Evolutionary conservation across 2,113 vertebrate species (phyloP).

Genomic region (Bucco capensis): DNA sequence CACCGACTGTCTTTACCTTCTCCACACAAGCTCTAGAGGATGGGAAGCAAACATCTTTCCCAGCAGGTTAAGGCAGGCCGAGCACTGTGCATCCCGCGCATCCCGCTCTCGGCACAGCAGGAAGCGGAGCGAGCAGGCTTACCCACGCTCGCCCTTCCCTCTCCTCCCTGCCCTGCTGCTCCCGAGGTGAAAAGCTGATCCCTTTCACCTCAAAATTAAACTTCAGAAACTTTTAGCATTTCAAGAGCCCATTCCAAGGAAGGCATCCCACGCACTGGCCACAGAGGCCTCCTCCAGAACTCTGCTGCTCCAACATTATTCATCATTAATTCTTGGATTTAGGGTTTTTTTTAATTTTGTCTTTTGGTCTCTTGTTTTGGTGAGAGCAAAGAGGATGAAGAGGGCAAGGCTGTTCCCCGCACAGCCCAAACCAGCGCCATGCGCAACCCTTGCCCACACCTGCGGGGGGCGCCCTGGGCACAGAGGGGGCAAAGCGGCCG

Average conservation of each 20-base stretch:
- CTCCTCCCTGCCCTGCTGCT: background rate
- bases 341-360: background rate
- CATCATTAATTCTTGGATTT: constrained; percentile 17
- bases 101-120: background rate
- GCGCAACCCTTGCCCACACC: background rate
- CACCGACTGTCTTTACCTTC: background rate
- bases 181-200: background rate
- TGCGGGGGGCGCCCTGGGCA: background rate
- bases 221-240: constrained; percentile 44
- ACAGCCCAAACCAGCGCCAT: background rate
- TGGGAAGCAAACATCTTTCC: background rate
- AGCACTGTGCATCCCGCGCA: background rate
- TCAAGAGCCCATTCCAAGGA: background rate
- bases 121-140: background rate
- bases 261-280: background rate
- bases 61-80: background rate
- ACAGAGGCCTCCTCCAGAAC: background rate
- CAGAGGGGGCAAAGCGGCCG: no score
- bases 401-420: background rate
- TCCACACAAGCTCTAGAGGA: background rate
- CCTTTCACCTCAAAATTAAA: background rate
- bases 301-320: background rate
- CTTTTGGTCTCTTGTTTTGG: background rate
- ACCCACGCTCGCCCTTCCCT: background rate
- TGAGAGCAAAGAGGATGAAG: background rate